Evolutionary conservation across 2,797 vertebrate genomes (phyloP).

Genomic region (Rhinichthys osculus): DNA sequence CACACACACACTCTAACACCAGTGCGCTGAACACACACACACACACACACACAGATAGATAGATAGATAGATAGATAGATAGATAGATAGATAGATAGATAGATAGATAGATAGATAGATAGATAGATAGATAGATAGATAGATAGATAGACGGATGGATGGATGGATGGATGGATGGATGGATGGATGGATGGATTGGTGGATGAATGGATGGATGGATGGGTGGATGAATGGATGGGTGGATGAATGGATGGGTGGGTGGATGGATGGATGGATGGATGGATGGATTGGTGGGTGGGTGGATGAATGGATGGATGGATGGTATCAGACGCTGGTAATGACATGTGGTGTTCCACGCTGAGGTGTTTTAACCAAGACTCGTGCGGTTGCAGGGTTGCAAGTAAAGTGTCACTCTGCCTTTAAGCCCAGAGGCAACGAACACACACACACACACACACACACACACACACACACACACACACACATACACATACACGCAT

Average conservation of each 20-base stretch:
- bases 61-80: too few relatives aligned
- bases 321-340: background rate
- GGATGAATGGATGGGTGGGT: background rate
- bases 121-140: too few relatives aligned
- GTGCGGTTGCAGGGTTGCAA: slow-evolving; percentile 48
- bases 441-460: too few relatives aligned
- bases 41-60: too few relatives aligned
- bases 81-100: too few relatives aligned
- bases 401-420: slow-evolving; percentile 42
- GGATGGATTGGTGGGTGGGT: background rate
- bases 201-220: too few relatives aligned
- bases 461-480: background rate
- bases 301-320: background rate
- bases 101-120: too few relatives aligned
- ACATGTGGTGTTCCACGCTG: slow-evolving; percentile 28
- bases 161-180: too few relatives aligned
- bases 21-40: too few relatives aligned
- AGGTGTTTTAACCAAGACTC: slow-evolving; percentile 31
- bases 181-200: too few relatives aligned
- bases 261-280: background rate
- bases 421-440: slow-evolving; percentile 11
- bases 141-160: too few relatives aligned
- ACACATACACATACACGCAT: background rate
- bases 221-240: too few relatives aligned
- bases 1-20: background rate